Evolutionary conservation across 2,888 invertebrate species (phyloP).

Genomic region (Napeogenes sylphis): DNA sequence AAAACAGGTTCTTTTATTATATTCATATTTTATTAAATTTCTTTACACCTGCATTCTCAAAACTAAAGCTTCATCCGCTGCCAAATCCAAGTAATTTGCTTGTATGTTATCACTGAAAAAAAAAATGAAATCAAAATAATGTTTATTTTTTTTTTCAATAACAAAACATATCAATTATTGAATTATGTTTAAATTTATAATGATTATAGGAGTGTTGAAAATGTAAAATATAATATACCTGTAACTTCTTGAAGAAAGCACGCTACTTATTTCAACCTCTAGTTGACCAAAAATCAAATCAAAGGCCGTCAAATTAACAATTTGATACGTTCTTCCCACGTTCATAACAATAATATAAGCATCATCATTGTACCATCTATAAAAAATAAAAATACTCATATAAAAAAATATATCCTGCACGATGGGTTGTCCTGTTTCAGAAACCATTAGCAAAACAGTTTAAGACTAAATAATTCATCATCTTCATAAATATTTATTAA

Average conservation of each 20-base stretch:
- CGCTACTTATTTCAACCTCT: conserved; percentile 74
- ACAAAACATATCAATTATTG: not conserved
- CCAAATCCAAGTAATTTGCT: conserved; percentile 57
- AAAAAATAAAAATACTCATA: conserved; percentile 10
- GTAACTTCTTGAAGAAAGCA: conserved; percentile 66
- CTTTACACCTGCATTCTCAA: conserved; percentile 64
- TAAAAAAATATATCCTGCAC: not conserved
- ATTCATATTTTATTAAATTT: not conserved
- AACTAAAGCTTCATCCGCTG: conserved; percentile 65
- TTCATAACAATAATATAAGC: conserved; percentile 77
- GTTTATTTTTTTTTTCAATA: not conserved
- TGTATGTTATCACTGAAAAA: conserved; percentile 63
- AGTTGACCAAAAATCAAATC: conserved; percentile 71
- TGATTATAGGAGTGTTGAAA: too few species aligned
- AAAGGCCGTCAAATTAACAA: conserved; percentile 75
- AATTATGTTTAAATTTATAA: not conserved
- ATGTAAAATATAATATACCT: conserved; percentile 52
- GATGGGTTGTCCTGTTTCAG: too few species aligned
- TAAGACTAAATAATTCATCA: too few species aligned
- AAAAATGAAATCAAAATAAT: conserved; percentile 13
- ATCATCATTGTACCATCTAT: conserved; percentile 67
- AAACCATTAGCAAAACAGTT: too few species aligned
- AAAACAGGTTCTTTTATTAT: not conserved
- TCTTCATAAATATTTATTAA: too few species aligned
- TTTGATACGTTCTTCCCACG: conserved; percentile 68